Evolutionary conservation across 2,888 invertebrate species (phyloP).

Genomic region (Gisinianus flammeolus): DNA sequence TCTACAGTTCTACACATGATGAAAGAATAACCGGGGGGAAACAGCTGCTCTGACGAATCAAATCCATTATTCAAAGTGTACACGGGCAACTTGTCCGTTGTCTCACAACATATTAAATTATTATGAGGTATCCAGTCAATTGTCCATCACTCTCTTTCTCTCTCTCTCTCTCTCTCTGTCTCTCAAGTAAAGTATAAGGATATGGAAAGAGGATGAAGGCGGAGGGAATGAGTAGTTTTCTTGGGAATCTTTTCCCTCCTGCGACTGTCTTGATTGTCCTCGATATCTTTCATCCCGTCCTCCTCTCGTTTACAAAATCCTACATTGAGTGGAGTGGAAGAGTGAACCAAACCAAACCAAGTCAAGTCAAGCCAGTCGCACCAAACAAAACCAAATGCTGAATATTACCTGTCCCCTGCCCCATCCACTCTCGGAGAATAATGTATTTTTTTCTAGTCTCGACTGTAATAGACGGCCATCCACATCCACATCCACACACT

Average conservation of each 20-base stretch:
- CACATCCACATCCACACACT: no score
- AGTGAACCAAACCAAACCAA: neutral
- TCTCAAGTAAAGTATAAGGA: neutral
- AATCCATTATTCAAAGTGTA: constrained; percentile 1
- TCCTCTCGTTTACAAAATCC: neutral
- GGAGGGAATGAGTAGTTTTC: neutral
- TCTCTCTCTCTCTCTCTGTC: neutral
- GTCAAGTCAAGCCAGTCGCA: neutral
- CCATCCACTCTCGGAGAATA: constrained; percentile 1
- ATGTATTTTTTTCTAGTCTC: constrained; percentile 2
- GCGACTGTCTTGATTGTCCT: neutral
- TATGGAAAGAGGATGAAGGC: neutral
- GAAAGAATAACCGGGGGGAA: no score
- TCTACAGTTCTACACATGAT: no score
- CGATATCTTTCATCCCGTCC: neutral
- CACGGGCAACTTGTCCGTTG: neutral
- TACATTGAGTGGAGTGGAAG: neutral
- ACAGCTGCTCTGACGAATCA: no score
- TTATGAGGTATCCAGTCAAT: no score
- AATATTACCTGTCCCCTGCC: constrained; percentile 11
- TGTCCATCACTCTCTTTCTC: neutral
- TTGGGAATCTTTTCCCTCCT: neutral
- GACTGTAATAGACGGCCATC: no score
- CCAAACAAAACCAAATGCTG: no score
- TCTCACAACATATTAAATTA: neutral